phyloP scores from a whole-genome alignment of 2,797 vertebrate species.

The Lepilemur ruficaudatus region DNA sequence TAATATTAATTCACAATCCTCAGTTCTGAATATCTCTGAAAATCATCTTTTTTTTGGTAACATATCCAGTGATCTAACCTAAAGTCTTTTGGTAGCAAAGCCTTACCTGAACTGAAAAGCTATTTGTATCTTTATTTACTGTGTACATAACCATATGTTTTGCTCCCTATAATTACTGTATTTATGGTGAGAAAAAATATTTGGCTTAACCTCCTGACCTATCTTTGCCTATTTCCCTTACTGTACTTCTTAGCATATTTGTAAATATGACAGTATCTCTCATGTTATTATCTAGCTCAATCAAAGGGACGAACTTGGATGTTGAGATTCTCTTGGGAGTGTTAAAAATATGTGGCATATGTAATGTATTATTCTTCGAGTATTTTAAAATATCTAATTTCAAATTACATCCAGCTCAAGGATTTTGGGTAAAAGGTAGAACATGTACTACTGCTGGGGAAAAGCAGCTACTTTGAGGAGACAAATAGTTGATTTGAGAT shows the following conservation, averaged over 20 bases:
- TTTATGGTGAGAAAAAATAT: not conserved
- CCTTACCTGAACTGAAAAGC: not conserved
- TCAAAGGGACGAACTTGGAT: not conserved
- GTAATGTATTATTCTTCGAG: not conserved
- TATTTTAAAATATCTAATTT: not conserved
- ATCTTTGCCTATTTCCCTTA: not conserved
- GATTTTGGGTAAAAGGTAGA: not conserved
- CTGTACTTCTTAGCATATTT: not conserved
- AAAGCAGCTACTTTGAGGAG: not conserved
- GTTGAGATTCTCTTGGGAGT: not conserved
- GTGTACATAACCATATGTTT: not conserved
- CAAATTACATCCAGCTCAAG: not conserved
- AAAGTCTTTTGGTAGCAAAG: not conserved
- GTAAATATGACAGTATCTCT: not conserved
- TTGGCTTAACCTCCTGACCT: not conserved
- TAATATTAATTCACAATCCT: not conserved
- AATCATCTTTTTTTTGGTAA: not conserved
- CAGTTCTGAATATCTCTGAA: not conserved
- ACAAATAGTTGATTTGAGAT: not conserved
- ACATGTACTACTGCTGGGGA: not conserved
- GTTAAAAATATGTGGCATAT: not conserved
- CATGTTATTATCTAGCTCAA: not conserved
- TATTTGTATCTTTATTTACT: conserved; percentile 38
- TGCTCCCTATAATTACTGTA: not conserved
- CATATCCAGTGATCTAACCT: not conserved